Evolutionary conservation across 2,113 vertebrate species (phyloP).

Genomic region (Pipra filicauda): DNA sequence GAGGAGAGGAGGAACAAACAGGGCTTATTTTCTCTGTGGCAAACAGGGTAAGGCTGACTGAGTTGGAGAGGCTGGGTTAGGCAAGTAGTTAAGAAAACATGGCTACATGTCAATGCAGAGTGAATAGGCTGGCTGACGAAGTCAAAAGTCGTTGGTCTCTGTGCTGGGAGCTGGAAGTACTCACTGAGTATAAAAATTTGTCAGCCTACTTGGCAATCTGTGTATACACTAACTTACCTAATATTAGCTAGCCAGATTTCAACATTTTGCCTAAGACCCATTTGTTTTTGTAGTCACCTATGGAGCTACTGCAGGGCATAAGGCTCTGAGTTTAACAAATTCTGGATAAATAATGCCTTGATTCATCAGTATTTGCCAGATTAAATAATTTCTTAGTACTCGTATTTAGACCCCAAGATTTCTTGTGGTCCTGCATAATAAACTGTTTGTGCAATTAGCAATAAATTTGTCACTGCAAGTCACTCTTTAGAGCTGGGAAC

Average conservation of each 20-base stretch:
- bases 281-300: not conserved
- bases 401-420: not conserved
- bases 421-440: conserved; percentile 10
- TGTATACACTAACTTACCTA: not conserved
- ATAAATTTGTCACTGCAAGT: conserved; percentile 44
- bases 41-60: not conserved
- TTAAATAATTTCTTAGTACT: conserved; percentile 29
- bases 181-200: not conserved
- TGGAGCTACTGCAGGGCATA: not conserved
- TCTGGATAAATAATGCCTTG: conserved; percentile 12
- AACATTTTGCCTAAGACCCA: not conserved
- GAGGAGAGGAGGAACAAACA: not conserved
- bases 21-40: not conserved
- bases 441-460: conserved; percentile 51
- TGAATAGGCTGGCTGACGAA: not conserved
- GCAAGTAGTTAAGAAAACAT: not conserved
- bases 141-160: not conserved
- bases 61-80: not conserved
- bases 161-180: not conserved
- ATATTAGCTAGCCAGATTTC: not conserved
- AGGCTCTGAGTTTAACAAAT: not conserved
- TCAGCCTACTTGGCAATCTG: not conserved
- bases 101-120: not conserved
- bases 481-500: conserved; percentile 31
- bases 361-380: conserved; percentile 17